phyloP scores from a whole-genome alignment of 2,797 vertebrate species.

The Lophius americanus region DNA sequence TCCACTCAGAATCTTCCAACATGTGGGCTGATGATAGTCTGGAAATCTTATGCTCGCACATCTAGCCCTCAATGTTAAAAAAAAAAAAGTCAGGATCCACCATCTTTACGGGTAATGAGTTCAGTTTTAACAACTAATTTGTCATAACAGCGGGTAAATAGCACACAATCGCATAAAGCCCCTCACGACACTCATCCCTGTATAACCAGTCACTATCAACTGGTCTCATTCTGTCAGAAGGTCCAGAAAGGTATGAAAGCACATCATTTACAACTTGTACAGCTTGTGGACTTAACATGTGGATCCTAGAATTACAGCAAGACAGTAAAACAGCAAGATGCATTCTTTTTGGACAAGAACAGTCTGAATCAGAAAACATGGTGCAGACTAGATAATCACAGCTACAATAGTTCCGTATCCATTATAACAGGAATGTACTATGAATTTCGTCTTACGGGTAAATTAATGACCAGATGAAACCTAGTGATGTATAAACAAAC shows the following conservation, averaged over 20 bases:
- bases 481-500: conserved; percentile 26
- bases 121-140: conserved; percentile 23
- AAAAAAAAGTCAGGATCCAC: conserved; percentile 65
- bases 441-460: conserved; percentile 46
- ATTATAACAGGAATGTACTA: conserved; percentile 68
- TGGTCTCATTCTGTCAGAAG: conserved; percentile 25
- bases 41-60: conserved; percentile 15
- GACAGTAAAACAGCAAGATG: conserved; percentile 58
- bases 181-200: no score
- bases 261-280: conserved; percentile 67
- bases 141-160: conserved; percentile 31
- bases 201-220: conserved; percentile 11
- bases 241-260: conserved; percentile 39
- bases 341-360: conserved; percentile 39
- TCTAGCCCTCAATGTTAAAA: conserved; percentile 9
- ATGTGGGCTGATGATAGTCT: conserved; percentile 19
- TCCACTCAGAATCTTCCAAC: background rate
- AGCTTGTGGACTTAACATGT: conserved; percentile 40
- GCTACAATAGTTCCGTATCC: conserved; percentile 65
- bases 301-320: conserved; percentile 30
- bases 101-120: conserved; percentile 10
- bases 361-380: conserved; percentile 49
- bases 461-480: conserved; percentile 18
- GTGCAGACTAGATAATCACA: conserved; percentile 44
- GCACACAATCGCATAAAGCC: conserved; percentile 21